Evolutionary conservation across 1,140 invertebrate genomes (phyloP), one percentile per base, ranked within the genome.

Genomic region (Mylabris phalerata): DNA sequence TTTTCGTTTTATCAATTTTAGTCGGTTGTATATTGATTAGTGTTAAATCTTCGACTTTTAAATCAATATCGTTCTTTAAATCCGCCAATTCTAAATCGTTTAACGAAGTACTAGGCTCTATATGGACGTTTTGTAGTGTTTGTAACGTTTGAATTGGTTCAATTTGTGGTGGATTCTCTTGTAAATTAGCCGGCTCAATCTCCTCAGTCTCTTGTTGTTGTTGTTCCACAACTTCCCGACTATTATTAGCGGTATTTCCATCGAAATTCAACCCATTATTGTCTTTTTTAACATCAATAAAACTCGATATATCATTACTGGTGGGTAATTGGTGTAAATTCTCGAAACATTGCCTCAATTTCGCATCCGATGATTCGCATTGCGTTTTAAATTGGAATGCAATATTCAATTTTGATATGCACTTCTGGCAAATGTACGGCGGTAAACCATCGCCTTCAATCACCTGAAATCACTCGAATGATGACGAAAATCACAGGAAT

Each of bases 371-470:
- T 50, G 77, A 80, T 68, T 85, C 82, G 67, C 81, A 84, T 57
- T 82, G 79, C 59, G 82, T 80, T 69, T 84, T 84, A 56, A 85
- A 85, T 65, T 85, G 82, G 67, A 82, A 85, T 7, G 84, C 82
- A 9, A 83, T 76, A 25, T 83, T 83, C 38, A 85, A 64, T 46
- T 82, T 78, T 44, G 83, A 82, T 4, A 84, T 76, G 62, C 84
- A 85, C 61, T 83, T 83, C 55, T 82, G 83, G 54, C 84, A 85
- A 48, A 85, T 82, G 55, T 80, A 79, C 27, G 80, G 75, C 1
- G 84, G 83, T 32, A 85, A 61, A n/a, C 82, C 82, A 73, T 85
- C 84, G 48, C 77, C 78, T 71, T 77, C 78, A 52, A 76, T 71
- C 48, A 85, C 78, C 83, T 85, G 58, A 2, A 50, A 66, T 26